Evolutionary conservation across 2,797 vertebrate genomes (phyloP), one percentile per base, ranked within the genome.

Genomic region (Phataginus tricuspis): DNA sequence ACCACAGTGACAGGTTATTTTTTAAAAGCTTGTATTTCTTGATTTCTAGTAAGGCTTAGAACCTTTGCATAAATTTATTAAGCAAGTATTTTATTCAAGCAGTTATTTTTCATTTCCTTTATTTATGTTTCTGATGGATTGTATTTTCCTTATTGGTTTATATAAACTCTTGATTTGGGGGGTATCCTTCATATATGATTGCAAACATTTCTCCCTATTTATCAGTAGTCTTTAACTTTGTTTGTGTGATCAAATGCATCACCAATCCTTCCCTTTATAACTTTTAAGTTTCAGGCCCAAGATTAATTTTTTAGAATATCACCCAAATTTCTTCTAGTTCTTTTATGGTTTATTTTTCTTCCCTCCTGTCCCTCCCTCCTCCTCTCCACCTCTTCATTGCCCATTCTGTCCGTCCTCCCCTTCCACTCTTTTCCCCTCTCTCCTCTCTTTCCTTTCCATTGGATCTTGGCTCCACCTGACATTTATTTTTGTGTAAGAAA

Each of bases 121-220:
- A 29, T 4, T 16, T 82, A 55, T 75, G 31, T 86, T 75, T 84
- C 84, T 64, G 69, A 51, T 51, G 31, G n/a, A 72, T 57, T 83
- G 42, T 34, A 80, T 68, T 78, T 90, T 78, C 72, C 72, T 90
- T 87, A 86, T 31, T 72, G 78, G 31, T 45, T 87, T 95, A 90
- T 16, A 25, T 59, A 79, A 93, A 53, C 31, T 90, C 45, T 75
- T 64, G 19, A 87, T 87, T 49, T 12, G 53, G 63, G 25, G 9
- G 7, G 29, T 57, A 68, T 63, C 42, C 29, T 87, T 72, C 79
- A 49, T 8, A 25, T 72, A 39, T 27, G n/a, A 45, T 45, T 86
- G 5, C 21, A 92, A 75, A 16, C 64, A 86, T 51, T 84, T 83
- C 31, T 63, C 31, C n/a, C 13, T 64, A 80, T 59, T 72, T 88